phyloP scores from a whole-genome alignment of 2,797 vertebrate species.

The Vipera latastei region DNA sequence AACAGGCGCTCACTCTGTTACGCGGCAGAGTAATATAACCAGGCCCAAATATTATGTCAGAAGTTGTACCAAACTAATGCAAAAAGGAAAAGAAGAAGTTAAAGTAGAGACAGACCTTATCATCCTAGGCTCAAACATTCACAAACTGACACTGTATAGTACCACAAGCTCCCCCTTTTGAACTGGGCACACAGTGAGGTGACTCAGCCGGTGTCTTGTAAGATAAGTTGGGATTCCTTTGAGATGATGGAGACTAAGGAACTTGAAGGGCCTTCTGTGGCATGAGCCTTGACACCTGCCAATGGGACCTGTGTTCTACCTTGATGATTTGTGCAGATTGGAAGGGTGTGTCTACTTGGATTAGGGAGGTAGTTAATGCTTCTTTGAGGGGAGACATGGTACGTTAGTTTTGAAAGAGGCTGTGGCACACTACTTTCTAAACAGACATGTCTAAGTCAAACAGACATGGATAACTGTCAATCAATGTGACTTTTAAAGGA shows the following conservation, averaged over 20 bases:
- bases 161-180: neutral
- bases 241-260: neutral
- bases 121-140: neutral
- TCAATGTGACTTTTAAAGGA: neutral
- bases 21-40: neutral
- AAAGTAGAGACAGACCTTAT: neutral
- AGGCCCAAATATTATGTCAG: neutral
- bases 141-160: neutral
- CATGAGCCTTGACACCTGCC: neutral
- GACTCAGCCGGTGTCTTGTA: neutral
- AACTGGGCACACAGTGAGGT: neutral
- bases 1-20: no score
- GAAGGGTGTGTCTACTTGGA: neutral
- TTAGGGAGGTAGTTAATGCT: neutral
- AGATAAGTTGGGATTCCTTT: neutral
- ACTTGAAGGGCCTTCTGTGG: neutral
- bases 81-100: neutral
- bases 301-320: neutral
- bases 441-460: neutral
- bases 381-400: neutral
- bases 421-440: neutral
- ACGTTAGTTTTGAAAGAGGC: neutral
- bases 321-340: neutral
- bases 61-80: neutral
- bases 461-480: neutral